Evolutionary conservation across 2,113 vertebrate species (phyloP), one percentile per base, ranked within the genome.

Genomic region (Lepidothrix coronata): DNA sequence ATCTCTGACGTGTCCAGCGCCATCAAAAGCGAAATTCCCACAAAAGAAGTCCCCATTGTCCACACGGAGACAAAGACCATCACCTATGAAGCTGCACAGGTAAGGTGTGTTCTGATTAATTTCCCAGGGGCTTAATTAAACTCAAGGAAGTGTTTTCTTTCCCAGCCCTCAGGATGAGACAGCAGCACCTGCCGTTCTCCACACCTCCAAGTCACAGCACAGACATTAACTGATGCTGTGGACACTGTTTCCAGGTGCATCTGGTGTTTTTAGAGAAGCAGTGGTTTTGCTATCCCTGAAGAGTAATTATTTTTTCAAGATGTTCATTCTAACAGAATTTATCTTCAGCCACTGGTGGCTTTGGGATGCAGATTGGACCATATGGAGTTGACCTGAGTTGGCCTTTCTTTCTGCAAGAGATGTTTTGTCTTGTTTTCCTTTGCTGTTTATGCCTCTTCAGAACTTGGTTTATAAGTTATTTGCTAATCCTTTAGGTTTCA

Each of bases 51-150:
- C 28, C 99, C 99, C 14, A 98, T 99, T 24, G 98, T 99, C 90
- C 99, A 99, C 96, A 99, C 99, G 0, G 99, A 99, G 96, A 99
- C 99, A 21, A 99, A 99, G 98, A 99, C 99, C 95, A 99, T 99
- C 98, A 99, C 99, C 17, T 99, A 99, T 0, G 99, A 99, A 97
- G 99, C 99, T 88, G 98, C 99, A 58, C 99, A 99, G 99, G 99
- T 99, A 98, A 92, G 95, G 85, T 68, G 54, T 37, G 25, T 75
- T 79, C 63, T n/a, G 18, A 33, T 57, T 70, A 4, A 6, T 76
- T 71, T 59, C 41, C 83, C 66, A 54, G 48, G 39, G 28, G 28
- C 35, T 62, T 48, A 15, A 33, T 33, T 55, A 44, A 88, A 39
- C 46, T 25, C 30, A 17, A n/a, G 7, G 5, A 23, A 75, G n/a